Evolutionary conservation across 2,113 vertebrate genomes (phyloP), one percentile per base, ranked within the genome.

Genomic region (Cercocebus atys): DNA sequence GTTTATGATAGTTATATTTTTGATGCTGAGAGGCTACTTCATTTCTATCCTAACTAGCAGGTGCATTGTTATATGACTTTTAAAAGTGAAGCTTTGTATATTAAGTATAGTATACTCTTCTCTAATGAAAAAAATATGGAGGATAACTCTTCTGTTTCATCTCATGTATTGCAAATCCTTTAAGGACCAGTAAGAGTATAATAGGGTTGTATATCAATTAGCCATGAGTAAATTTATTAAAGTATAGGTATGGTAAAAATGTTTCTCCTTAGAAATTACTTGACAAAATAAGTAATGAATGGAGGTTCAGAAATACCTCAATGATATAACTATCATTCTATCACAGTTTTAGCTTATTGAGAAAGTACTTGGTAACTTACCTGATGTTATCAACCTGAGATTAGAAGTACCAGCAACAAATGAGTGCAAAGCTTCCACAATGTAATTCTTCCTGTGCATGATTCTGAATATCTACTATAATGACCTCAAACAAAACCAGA

Each of bases 261-360:
- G 87, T 76, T 88, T 95, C 59, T 70, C 64, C 17, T 83, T 88
- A 73, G 93, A 87, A 68, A 83, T 79, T 93, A 38, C 52, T 83
- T 89, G 84, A 80, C 80, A 96, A 78, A 64, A 47, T 47, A 95
- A 94, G n/a, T 93, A 79, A 94, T 83, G 80, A 94, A 82, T 30
- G 78, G 35, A 73, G 12, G 68, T 80, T 83, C 30, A 17, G 83
- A 79, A 95, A 82, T 92, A 90, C 59, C 76, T 94, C 52, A 90
- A 68, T 79, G 32, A 83, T 94, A 70, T 11, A 96, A 43, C 86
- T 94, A 79, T 87, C 35, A 52, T 93, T 94, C 40, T 90, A 40
- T 90, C 76, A 94, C 5, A 75, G 59, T 84, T 52, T 95, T 68
- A 87, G 50, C 52, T 64, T 66, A 88, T 20, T 25, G 52, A 30